Percentiles rank a stretch among this genome's conserved stretches.
Evolutionary conservation across 1,140 invertebrate species (phyloP).

Genomic region (Rhagoletis zephyria): DNA sequence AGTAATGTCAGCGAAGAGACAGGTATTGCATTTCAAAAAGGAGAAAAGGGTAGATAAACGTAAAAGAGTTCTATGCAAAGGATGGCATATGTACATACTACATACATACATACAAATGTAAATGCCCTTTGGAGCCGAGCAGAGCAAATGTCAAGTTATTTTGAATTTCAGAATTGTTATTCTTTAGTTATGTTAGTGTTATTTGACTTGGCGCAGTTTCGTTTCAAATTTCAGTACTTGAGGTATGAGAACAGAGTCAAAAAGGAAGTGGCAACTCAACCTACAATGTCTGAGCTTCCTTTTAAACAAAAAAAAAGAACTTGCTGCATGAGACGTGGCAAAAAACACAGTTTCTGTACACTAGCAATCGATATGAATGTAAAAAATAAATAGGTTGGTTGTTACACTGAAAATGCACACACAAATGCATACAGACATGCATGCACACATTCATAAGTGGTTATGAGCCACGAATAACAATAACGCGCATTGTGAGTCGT

Average conservation of each 20-base stretch:
- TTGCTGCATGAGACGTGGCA: background rate
- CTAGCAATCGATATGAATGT: background rate
- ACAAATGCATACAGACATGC: background rate
- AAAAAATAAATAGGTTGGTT: background rate
- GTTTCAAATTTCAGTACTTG: background rate
- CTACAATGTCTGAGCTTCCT: slow-evolving; percentile 2
- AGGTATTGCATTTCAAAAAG: slow-evolving; percentile 23
- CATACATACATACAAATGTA: background rate
- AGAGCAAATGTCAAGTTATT: slow-evolving; percentile 28
- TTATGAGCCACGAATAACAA: slow-evolving; percentile 12
- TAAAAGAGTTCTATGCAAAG: background rate
- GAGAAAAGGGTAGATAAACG: background rate
- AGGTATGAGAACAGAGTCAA: background rate
- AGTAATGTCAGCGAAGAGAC: slow-evolving; percentile 3
- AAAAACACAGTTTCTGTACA: background rate
- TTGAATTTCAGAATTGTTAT: background rate
- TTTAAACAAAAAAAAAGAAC: background rate
- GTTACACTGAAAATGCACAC: background rate
- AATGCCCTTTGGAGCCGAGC: background rate
- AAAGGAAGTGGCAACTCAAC: background rate
- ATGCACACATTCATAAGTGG: background rate
- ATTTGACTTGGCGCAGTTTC: slow-evolving; percentile 16
- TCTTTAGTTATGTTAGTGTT: too few relatives aligned
- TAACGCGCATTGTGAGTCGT: background rate
- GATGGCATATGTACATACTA: background rate